phyloP scores from a whole-genome alignment of 2,797 vertebrate species.

The Cercopithecus mitis region DNA sequence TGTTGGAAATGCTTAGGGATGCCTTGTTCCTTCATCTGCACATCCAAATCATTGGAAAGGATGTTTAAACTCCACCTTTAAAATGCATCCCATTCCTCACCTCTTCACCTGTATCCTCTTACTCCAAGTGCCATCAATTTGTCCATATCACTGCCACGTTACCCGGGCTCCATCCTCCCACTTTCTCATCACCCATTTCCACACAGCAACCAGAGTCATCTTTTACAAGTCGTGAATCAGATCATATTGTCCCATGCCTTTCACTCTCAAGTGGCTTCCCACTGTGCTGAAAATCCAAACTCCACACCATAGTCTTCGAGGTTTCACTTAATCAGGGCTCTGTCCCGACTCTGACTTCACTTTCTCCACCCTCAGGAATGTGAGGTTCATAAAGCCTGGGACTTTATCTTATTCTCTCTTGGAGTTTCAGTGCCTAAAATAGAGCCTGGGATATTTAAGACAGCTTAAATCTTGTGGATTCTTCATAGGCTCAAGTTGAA shows the following conservation, averaged over 20 bases:
- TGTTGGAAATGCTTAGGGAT: neutral
- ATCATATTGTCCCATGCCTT: neutral
- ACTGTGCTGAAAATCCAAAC: neutral
- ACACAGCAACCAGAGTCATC: neutral
- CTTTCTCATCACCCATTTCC: neutral
- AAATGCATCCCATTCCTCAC: neutral
- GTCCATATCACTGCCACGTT: no score
- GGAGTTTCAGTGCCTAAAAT: neutral
- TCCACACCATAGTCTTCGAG: neutral
- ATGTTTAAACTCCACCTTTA: neutral
- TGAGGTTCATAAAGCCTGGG: neutral
- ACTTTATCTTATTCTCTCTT: neutral
- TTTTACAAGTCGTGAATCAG: neutral
- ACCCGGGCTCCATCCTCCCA: neutral
- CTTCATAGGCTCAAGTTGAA: neutral
- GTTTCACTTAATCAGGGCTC: neutral
- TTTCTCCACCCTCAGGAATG: neutral
- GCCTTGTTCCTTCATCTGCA: neutral
- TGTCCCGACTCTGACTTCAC: no score
- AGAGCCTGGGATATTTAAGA: neutral
- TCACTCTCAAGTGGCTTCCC: neutral
- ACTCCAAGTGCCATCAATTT: neutral
- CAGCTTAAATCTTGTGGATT: neutral
- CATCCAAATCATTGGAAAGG: no score
- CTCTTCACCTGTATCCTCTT: neutral